These are phyloP conservation scores for Protaetia brevitarsis DNA, from an alignment of 1,140 invertebrate genomes.

Conservation along the genomic window DNA sequence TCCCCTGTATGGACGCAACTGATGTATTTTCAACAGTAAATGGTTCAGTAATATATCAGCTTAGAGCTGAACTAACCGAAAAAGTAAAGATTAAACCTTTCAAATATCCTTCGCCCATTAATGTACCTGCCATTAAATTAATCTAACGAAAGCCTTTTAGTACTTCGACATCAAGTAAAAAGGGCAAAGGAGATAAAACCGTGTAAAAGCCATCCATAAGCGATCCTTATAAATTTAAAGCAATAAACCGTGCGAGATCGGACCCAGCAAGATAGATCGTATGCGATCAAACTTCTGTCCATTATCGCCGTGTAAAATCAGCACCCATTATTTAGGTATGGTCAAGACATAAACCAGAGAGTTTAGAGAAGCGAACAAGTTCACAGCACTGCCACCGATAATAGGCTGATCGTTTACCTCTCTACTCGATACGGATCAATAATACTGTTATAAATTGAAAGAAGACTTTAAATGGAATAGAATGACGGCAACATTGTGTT, in stretches of 20 bases:
- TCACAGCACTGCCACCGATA: constrained; percentile 17
- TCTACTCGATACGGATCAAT: constrained; percentile 23
- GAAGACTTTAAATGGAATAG: constrained; percentile 21
- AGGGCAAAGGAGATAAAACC: constrained; percentile 7
- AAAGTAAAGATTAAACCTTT: constrained; percentile 12
- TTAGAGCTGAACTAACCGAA: neutral
- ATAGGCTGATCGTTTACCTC: constrained; percentile 25
- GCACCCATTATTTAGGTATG: neutral
- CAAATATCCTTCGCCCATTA: neutral
- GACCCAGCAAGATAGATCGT: constrained; percentile 5
- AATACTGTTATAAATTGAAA: constrained; percentile 25
- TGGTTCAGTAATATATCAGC: no score
- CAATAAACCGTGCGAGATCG: constrained; percentile 15
- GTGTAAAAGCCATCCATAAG: constrained; percentile 9
- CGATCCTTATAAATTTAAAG: constrained; percentile 17
- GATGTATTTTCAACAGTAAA: no score
- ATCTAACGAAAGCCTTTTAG: constrained; percentile 14
- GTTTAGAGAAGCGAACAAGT: neutral
- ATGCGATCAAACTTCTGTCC: constrained; percentile 5
- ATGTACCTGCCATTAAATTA: constrained; percentile 5
- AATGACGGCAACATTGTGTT: constrained; percentile 20
- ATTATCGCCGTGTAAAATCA: constrained; percentile 12
- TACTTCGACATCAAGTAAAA: constrained; percentile 7
- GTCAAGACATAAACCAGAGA: constrained; percentile 14
- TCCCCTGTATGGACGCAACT: no score